These are phyloP conservation scores for Antennarius striatus DNA, from an alignment of 2,113 vertebrate species.

Conservation along the genomic window DNA sequence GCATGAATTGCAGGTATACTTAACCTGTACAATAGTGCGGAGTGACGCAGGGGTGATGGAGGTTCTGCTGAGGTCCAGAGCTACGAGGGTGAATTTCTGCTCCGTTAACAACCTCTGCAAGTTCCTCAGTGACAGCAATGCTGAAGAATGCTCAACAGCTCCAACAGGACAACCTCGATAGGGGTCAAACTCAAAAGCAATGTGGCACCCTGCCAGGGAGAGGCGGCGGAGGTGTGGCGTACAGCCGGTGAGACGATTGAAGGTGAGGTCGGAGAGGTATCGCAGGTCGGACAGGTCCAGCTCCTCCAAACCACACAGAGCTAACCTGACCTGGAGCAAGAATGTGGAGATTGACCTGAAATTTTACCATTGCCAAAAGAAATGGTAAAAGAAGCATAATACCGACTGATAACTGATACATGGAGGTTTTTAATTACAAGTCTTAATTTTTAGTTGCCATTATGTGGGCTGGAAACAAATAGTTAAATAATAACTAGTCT, in stretches of 20 bases:
- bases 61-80: slow-evolving; percentile 84
- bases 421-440: too few relatives aligned
- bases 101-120: slow-evolving; percentile 76
- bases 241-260: slow-evolving; percentile 82
- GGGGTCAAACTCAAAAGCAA: slow-evolving; percentile 82
- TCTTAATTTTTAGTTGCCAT: too few relatives aligned
- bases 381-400: background rate
- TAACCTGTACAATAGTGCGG: slow-evolving; percentile 76
- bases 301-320: slow-evolving; percentile 79
- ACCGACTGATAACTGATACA: background rate
- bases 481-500: background rate
- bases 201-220: slow-evolving; percentile 83
- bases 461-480: background rate
- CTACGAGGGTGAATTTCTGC: slow-evolving; percentile 68
- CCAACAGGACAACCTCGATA: slow-evolving; percentile 65
- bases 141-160: slow-evolving; percentile 67
- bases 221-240: slow-evolving; percentile 74
- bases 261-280: slow-evolving; percentile 83
- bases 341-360: slow-evolving; percentile 1
- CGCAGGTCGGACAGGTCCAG: slow-evolving; percentile 82
- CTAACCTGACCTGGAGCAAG: slow-evolving; percentile 60
- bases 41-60: slow-evolving; percentile 79
- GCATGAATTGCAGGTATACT: background rate
- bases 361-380: background rate
- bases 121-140: slow-evolving; percentile 82